These are phyloP conservation scores for Pitta sordida DNA, from an alignment of 2,113 vertebrate genomes.

Conservation along the genomic window DNA sequence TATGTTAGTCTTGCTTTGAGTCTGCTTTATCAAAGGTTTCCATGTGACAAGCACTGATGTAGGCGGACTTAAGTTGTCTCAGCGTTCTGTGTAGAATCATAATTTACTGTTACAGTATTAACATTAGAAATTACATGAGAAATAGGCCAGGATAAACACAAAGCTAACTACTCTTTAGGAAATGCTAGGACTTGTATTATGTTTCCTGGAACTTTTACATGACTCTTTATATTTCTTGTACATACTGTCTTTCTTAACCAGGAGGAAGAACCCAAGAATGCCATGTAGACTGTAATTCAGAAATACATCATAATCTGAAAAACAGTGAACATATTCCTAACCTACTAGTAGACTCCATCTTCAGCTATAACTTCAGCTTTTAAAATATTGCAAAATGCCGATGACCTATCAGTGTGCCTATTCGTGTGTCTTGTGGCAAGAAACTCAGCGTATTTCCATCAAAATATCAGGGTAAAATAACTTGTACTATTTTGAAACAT, in stretches of 20 bases:
- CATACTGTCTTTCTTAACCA: not conserved
- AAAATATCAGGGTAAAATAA: not conserved
- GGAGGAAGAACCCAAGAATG: not conserved
- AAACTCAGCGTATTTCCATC: not conserved
- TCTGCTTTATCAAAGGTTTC: not conserved
- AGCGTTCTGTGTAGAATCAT: not conserved
- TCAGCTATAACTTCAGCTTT: not conserved
- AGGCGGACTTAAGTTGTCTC: not conserved
- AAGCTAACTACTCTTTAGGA: not conserved
- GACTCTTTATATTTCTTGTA: not conserved
- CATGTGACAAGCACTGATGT: not conserved
- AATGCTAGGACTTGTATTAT: not conserved
- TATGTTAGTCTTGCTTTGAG: not conserved
- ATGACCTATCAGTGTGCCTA: not conserved
- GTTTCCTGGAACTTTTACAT: not conserved
- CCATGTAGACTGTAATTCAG: not conserved
- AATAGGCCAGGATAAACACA: not conserved
- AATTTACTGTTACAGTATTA: not conserved
- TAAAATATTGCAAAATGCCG: not conserved
- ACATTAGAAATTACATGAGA: not conserved
- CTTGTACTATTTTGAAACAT: not conserved
- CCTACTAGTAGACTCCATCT: not conserved
- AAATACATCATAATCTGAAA: not conserved
- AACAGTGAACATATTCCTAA: not conserved
- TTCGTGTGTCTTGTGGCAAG: not conserved